Evolutionary conservation across 2,113 vertebrate genomes (phyloP).

Genomic region (Lycocorax pyrrhopterus): DNA sequence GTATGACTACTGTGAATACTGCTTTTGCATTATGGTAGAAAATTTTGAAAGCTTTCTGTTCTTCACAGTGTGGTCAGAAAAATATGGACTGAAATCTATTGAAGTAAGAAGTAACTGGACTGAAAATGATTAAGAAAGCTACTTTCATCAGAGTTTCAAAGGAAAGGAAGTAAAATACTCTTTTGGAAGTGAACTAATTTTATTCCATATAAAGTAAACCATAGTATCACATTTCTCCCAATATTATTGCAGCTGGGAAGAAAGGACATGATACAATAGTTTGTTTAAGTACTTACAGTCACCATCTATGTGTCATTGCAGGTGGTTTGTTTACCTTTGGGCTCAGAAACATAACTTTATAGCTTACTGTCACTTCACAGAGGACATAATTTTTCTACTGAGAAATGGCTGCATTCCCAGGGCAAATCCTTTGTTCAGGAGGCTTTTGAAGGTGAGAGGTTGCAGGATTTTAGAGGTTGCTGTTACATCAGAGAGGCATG

Average conservation of each 20-base stretch:
- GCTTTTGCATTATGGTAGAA: background rate
- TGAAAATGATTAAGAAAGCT: background rate
- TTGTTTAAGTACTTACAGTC: background rate
- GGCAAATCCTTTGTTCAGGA: background rate
- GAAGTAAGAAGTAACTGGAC: background rate
- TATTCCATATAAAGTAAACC: background rate
- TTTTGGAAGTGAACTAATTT: background rate
- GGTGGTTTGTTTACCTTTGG: background rate
- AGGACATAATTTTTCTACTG: background rate
- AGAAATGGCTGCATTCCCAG: constrained; percentile 8
- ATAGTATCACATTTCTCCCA: background rate
- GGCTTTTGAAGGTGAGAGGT: background rate
- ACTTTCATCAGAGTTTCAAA: background rate
- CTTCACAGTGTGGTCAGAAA: background rate
- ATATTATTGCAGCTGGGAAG: background rate
- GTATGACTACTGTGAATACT: background rate
- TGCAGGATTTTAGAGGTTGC: background rate
- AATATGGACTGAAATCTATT: background rate
- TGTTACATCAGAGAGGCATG: background rate
- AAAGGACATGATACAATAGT: background rate
- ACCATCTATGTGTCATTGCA: background rate
- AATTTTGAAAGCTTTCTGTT: background rate
- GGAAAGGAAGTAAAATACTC: background rate
- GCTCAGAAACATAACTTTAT: background rate
- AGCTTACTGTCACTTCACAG: background rate